These are phyloP conservation scores for Delia radicum DNA, from an alignment of 1,140 invertebrate genomes.

Conservation along the genomic window DNA sequence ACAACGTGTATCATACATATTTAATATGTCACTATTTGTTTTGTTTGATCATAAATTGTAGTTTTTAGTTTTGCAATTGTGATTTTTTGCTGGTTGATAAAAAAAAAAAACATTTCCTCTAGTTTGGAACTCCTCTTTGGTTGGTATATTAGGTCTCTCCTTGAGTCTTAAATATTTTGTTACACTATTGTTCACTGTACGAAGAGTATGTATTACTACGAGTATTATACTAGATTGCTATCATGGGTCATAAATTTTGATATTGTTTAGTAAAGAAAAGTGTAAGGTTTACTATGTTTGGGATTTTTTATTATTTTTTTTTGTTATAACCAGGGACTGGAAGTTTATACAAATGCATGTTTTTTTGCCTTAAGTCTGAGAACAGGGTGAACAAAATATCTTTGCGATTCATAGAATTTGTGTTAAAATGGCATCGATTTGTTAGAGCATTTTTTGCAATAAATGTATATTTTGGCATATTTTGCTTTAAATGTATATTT, in stretches of 20 bases:
- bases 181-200: neutral
- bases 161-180: neutral
- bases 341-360: no score
- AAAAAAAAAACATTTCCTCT: neutral
- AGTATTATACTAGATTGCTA: constrained; percentile 19
- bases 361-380: no score
- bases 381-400: no score
- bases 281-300: no score
- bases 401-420: no score
- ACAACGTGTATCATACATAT: neutral
- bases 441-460: no score
- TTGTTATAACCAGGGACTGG: no score
- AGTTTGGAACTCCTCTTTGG: neutral
- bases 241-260: constrained; percentile 13
- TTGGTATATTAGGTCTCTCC: neutral
- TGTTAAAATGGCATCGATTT: no score
- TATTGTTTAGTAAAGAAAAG: constrained; percentile 9
- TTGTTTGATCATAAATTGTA: constrained; percentile 11
- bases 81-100: neutral
- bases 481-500: no score
- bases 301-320: no score
- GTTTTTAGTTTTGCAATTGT: neutral
- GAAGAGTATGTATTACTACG: neutral
- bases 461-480: no score
- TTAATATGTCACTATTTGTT: constrained; percentile 14